Evolutionary conservation across 2,797 vertebrate species (phyloP).

Genomic region (Squalus acanthias): DNA sequence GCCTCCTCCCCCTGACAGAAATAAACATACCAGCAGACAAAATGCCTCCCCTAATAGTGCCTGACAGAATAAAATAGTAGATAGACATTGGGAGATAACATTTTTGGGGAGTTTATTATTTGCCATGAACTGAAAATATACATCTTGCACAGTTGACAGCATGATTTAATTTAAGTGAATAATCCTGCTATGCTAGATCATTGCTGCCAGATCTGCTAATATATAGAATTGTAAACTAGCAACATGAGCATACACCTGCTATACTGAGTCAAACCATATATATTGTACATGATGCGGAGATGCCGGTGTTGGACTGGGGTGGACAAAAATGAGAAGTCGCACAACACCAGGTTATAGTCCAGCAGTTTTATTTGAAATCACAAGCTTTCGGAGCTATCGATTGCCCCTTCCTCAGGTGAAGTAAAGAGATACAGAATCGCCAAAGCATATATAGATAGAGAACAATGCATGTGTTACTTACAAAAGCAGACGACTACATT

Average conservation of each 20-base stretch:
- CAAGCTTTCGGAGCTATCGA: no score
- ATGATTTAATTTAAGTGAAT: slow-evolving; percentile 18
- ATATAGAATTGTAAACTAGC: slow-evolving; percentile 3
- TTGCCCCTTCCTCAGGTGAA: no score
- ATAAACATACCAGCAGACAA: background rate
- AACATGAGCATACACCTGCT: background rate
- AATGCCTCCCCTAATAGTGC: slow-evolving; percentile 7
- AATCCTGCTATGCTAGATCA: background rate
- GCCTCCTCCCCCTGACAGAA: slow-evolving; percentile 26
- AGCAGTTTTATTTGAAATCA: no score
- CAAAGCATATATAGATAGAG: no score
- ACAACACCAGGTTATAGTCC: no score
- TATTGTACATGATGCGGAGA: no score
- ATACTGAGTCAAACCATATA: slow-evolving; percentile 13
- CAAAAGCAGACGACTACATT: no score
- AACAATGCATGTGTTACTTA: no score
- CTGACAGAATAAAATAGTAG: background rate
- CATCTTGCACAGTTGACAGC: background rate
- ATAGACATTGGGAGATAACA: slow-evolving; percentile 17
- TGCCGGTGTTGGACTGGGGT: no score
- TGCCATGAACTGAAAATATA: slow-evolving; percentile 27
- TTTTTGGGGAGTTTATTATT: slow-evolving; percentile 17
- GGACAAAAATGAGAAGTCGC: no score
- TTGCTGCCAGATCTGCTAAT: background rate
- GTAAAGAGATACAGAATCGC: no score